Evolutionary conservation across 1,140 invertebrate genomes (phyloP).

Genomic region (Drosophila pachea): DNA sequence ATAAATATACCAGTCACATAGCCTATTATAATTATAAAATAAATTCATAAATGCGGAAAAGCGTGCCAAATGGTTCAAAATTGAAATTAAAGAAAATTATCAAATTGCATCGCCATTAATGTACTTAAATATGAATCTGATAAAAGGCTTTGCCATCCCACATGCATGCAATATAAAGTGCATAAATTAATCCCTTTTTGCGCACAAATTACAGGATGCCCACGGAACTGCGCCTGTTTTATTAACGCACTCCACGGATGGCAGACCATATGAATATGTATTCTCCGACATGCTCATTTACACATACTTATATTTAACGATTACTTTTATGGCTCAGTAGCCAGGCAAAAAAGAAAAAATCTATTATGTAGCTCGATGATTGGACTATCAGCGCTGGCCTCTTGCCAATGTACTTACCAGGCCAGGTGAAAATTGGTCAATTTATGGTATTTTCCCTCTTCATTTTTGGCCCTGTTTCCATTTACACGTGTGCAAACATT

Average conservation of each 20-base stretch:
- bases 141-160: conserved; percentile 51
- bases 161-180: conserved; percentile 71
- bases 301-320: conserved; percentile 43
- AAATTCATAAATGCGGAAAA: conserved; percentile 35
- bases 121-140: conserved; percentile 71
- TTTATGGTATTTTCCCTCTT: conserved; percentile 5
- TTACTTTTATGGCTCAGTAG: conserved; percentile 33
- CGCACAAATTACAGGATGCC: conserved; percentile 49
- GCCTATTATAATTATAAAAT: conserved; percentile 62
- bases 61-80: conserved; percentile 62
- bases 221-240: not conserved
- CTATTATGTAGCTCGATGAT: conserved; percentile 39
- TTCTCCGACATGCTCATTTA: conserved; percentile 27
- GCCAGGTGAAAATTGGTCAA: conserved; percentile 42
- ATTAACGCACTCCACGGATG: conserved; percentile 9
- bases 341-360: conserved; percentile 25
- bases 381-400: conserved; percentile 31
- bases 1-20: conserved; percentile 52
- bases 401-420: conserved; percentile 31
- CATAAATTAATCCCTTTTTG: conserved; percentile 66
- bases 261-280: conserved; percentile 2
- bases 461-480: not conserved
- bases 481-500: not conserved
- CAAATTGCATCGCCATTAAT: conserved; percentile 55
- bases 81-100: conserved; percentile 72